Conservation (phyloP, 2,797 vertebrate species). For the Oreonectes daqikongensis region DNA sequence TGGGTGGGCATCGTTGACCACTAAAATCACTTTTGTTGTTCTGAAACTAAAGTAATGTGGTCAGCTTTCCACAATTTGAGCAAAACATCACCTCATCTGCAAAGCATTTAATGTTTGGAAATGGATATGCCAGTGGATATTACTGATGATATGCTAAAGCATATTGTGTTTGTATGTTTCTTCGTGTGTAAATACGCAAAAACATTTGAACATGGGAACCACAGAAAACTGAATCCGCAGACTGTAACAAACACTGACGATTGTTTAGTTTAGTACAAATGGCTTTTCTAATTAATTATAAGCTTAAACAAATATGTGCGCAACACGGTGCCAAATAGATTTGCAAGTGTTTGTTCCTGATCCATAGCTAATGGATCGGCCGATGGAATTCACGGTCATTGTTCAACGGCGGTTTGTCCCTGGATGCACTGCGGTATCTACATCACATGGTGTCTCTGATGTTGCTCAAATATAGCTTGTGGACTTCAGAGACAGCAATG, state of each 20-base stretch:
- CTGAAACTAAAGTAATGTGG: constrained; percentile 27
- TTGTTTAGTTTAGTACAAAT: neutral
- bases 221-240: neutral
- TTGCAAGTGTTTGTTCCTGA: neutral
- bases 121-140: constrained; percentile 2
- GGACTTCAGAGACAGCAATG: neutral
- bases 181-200: constrained; percentile 23
- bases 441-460: constrained; percentile 68
- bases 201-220: constrained; percentile 20
- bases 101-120: constrained; percentile 7
- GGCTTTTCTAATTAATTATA: neutral
- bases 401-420: neutral
- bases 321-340: neutral
- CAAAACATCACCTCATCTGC: constrained; percentile 25
- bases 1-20: constrained; percentile 51
- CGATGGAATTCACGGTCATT: neutral
- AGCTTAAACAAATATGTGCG: constrained; percentile 4
- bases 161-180: constrained; percentile 36
- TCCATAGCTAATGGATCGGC: neutral
- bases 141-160: constrained; percentile 2
- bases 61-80: constrained; percentile 16
- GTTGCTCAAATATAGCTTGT: constrained; percentile 54
- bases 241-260: constrained; percentile 6
- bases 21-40: constrained; percentile 41
- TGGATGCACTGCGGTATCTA: neutral